phyloP scores from a whole-genome alignment of 2,888 invertebrate genomes.

The Galerucella pusilla region DNA sequence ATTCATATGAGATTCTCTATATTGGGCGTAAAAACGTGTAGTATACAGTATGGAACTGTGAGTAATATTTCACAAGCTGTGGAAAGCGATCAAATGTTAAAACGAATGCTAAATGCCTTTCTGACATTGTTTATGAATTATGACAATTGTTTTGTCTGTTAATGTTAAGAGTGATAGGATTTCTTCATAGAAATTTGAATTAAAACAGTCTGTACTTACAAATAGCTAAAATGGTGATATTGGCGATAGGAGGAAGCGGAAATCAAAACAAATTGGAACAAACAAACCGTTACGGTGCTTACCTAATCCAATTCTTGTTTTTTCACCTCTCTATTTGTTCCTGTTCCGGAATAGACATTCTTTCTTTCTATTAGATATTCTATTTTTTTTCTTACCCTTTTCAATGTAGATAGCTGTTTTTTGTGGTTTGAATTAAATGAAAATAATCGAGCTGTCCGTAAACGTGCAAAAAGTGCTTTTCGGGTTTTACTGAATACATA shows the following conservation, averaged over 20 bases:
- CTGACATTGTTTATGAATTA: too few species aligned
- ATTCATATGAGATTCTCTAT: not conserved
- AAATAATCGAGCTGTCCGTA: constrained; percentile 30
- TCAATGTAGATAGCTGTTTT: constrained; percentile 9
- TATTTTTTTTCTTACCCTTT: constrained; percentile 17
- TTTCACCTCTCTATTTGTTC: not conserved
- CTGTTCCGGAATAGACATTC: not conserved
- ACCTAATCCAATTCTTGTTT: not conserved
- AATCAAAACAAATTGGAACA: not conserved
- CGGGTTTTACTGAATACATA: constrained; percentile 31
- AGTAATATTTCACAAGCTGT: too few species aligned
- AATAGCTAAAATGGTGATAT: not conserved
- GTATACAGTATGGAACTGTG: too few species aligned
- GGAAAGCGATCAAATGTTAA: too few species aligned
- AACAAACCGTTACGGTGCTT: not conserved
- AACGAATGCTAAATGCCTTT: too few species aligned
- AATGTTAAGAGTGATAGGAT: too few species aligned
- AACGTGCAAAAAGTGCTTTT: constrained; percentile 30
- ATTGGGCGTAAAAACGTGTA: too few species aligned
- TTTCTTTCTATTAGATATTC: constrained; percentile 15
- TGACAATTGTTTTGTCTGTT: too few species aligned
- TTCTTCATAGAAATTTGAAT: too few species aligned
- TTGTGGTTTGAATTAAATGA: constrained; percentile 36
- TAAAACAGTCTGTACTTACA: not conserved
- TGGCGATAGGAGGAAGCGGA: not conserved